Conservation (phyloP, 2,113 vertebrate genomes). For the Phoxinus phoxinus region DNA sequence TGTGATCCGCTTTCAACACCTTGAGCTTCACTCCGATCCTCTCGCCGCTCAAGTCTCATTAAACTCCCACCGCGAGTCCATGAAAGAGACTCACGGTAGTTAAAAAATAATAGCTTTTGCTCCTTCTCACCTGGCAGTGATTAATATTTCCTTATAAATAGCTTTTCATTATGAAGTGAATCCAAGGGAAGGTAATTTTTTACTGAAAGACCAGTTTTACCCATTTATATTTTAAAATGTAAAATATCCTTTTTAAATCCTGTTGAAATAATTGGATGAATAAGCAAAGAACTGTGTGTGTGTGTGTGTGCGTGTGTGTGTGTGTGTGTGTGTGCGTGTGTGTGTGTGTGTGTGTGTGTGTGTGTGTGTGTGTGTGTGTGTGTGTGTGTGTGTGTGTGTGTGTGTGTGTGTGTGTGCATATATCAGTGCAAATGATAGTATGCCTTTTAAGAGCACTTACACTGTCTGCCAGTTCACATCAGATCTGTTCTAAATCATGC, state of each 20-base stretch:
- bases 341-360: too few relatives aligned
- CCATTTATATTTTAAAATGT: slow-evolving; percentile 22
- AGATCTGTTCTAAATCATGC: neutral
- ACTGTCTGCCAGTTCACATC: neutral
- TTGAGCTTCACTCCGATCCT: slow-evolving; percentile 25
- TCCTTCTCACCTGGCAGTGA: slow-evolving; percentile 37
- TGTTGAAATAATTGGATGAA: neutral
- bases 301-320: too few relatives aligned
- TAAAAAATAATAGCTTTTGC: slow-evolving; percentile 51
- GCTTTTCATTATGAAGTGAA: slow-evolving; percentile 40
- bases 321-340: neutral
- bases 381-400: too few relatives aligned
- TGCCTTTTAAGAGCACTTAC: neutral
- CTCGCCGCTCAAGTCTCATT: slow-evolving; percentile 54
- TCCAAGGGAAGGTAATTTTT: slow-evolving; percentile 18
- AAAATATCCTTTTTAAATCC: slow-evolving; percentile 8
- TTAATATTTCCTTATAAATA: slow-evolving; percentile 45
- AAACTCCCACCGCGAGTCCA: slow-evolving; percentile 50
- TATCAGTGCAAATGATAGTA: neutral
- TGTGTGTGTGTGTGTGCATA: neutral
- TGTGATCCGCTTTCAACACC: slow-evolving; percentile 22
- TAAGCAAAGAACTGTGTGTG: neutral
- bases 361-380: neutral
- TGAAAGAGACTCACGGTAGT: slow-evolving; percentile 31
- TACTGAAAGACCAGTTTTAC: slow-evolving; percentile 5